A percentile compares a stretch with the other conserved stretches of the same genome.
Evolutionary conservation across 2,113 vertebrate genomes (phyloP).

Genomic region (Ginglymostoma cirratum): DNA sequence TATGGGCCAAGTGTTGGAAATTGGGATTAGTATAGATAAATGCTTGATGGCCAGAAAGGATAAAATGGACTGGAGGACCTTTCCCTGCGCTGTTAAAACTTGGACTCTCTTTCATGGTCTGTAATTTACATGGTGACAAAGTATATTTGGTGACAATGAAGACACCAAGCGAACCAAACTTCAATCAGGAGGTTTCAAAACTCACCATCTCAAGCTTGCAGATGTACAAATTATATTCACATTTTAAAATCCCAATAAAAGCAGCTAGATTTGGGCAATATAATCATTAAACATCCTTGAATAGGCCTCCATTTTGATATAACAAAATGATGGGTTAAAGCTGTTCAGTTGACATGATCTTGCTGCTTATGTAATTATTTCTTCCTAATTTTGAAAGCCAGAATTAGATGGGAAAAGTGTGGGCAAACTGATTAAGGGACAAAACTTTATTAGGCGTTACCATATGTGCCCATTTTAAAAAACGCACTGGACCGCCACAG

Average conservation of each 20-base stretch:
- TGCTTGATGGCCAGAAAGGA: too few relatives aligned
- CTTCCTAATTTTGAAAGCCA: neutral
- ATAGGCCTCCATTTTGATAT: neutral
- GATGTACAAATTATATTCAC: neutral
- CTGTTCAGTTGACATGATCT: neutral
- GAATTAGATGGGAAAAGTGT: neutral
- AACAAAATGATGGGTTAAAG: neutral
- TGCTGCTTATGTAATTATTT: neutral
- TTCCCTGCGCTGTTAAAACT: too few relatives aligned
- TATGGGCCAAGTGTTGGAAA: too few relatives aligned
- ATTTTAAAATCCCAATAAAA: neutral
- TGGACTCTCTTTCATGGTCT: neutral
- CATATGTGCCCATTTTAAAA: neutral
- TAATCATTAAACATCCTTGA: neutral
- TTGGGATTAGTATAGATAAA: too few relatives aligned
- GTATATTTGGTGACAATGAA: neutral
- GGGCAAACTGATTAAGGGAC: neutral
- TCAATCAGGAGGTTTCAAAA: constrained; percentile 23
- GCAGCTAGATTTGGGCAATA: neutral
- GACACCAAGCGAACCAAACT: neutral
- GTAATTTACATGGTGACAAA: neutral
- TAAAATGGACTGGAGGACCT: too few relatives aligned
- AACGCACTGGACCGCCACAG: neutral
- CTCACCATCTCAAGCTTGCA: neutral
- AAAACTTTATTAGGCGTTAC: neutral